Conservation (phyloP, 2,888 invertebrate genomes). For the Smittia sp. region DNA sequence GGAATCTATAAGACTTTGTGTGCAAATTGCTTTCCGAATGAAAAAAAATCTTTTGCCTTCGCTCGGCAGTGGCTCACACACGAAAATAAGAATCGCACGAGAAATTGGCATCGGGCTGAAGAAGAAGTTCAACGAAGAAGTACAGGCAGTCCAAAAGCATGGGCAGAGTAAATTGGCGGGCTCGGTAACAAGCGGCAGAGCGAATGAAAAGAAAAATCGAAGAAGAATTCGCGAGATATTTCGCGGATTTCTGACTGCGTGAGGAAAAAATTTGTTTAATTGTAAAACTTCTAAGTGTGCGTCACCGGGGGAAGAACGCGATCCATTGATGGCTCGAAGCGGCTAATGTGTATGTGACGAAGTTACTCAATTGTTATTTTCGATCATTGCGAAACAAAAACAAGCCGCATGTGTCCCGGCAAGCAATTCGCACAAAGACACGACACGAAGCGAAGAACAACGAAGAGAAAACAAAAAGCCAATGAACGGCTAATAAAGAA, state of each 20-base stretch:
- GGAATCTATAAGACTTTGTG: background rate
- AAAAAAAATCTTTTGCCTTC: background rate
- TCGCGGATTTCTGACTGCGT: background rate
- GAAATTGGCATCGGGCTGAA: background rate
- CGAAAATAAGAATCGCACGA: background rate
- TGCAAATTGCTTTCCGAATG: background rate
- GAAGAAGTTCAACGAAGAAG: background rate
- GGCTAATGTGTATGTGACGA: background rate
- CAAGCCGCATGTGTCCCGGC: background rate
- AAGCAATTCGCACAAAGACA: background rate
- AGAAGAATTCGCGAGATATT: background rate
- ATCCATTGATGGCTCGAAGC: background rate
- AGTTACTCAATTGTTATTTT: no score
- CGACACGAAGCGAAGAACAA: background rate
- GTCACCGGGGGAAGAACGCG: background rate
- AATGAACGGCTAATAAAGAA: constrained; percentile 35
- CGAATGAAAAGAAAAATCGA: background rate
- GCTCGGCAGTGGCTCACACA: background rate
- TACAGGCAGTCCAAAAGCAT: constrained; percentile 7
- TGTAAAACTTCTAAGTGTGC: background rate
- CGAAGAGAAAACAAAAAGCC: background rate
- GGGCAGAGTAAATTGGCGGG: background rate
- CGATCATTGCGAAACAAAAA: background rate
- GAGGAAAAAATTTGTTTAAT: background rate
- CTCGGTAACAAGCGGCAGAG: no score